Conservation (phyloP, 2,113 vertebrate genomes). For the Amphiprion percula region DNA sequence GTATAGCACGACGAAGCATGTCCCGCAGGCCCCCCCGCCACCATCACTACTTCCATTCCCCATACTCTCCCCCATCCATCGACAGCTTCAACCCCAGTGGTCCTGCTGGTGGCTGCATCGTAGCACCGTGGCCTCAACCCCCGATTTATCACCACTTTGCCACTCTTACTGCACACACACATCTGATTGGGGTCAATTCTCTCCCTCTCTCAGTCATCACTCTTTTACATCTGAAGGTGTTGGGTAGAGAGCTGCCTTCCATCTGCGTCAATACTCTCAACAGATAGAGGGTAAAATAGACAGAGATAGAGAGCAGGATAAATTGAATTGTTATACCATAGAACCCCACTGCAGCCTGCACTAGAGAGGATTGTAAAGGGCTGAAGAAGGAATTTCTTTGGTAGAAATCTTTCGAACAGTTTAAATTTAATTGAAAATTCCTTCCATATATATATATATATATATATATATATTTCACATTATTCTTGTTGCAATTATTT, state of each 20-base stretch:
- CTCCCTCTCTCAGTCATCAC: constrained; percentile 67
- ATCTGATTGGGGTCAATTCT: constrained; percentile 79
- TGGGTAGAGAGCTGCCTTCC: constrained; percentile 13
- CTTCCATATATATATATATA: too few relatives aligned
- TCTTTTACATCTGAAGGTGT: constrained; percentile 69
- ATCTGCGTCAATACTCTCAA: constrained; percentile 3
- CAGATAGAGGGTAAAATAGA: constrained; percentile 25
- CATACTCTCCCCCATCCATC: constrained; percentile 32
- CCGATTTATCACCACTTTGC: constrained; percentile 76
- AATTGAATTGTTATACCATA: background rate
- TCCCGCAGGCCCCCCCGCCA: constrained; percentile 53
- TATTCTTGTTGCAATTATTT: background rate
- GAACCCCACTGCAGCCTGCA: background rate
- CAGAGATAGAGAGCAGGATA: constrained; percentile 24
- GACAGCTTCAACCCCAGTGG: constrained; percentile 26
- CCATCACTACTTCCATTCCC: constrained; percentile 3
- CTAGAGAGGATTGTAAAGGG: background rate
- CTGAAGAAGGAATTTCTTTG: background rate
- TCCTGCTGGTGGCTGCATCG: constrained; percentile 77
- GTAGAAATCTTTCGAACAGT: background rate
- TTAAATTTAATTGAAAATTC: background rate
- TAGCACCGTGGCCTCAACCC: constrained; percentile 54
- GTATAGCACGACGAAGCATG: constrained; percentile 69
- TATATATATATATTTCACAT: background rate
- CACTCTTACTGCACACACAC: constrained; percentile 52